Evolutionary conservation across 2,113 vertebrate species (phyloP), one percentile per base, ranked within the genome.

Genomic region (Eolophus roseicapilla): DNA sequence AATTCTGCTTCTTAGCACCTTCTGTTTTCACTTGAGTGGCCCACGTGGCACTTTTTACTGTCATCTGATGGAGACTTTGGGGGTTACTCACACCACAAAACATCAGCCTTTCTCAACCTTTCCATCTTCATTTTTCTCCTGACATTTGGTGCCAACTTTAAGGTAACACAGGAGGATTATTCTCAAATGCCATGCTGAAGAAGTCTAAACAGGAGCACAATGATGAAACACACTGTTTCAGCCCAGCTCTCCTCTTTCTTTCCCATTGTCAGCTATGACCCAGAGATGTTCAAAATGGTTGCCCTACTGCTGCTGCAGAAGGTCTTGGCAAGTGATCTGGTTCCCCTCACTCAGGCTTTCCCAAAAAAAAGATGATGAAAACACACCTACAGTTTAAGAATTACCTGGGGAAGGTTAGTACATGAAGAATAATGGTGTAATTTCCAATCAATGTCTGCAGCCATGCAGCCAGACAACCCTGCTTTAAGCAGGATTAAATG

Each of bases 71-170:
- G 21, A 77, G 60, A 74, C 3, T 1, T 41, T 46, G 39, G 70
- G 46, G 6, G 15, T 81, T 74, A 28, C 17, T 74, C 21, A 31
- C 0, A 4, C 19, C 2, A 5, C 33, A 55, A 65, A 74, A 69
- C 0, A 0, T 13, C 1, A 5, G 47, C 25, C 35, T 31, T 31
- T 65, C 29, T 21, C 41, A 17, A 35, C 18, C 35, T 57, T 59
- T 43, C 35, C 12, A 35, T 44, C 35, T 50, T 49, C 21, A 62
- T 44, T 75, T 55, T 60, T 62, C 28, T 52, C 18, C 28, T 39
- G 53, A 68, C 1, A 1, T 12, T n/a, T 39, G 19, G n/a, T 41
- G 28, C 24, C 46, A 90, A 11, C n/a, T 77, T 46, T 21, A 74
- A 37, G 59, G 13, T 19, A 60, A 67, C n/a, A 70, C 15, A 41